A percentile compares a stretch with the other conserved stretches of the same genome.
Evolutionary conservation across 1,140 invertebrate species (phyloP).

Genomic region (Belonocnema kinseyi): DNA sequence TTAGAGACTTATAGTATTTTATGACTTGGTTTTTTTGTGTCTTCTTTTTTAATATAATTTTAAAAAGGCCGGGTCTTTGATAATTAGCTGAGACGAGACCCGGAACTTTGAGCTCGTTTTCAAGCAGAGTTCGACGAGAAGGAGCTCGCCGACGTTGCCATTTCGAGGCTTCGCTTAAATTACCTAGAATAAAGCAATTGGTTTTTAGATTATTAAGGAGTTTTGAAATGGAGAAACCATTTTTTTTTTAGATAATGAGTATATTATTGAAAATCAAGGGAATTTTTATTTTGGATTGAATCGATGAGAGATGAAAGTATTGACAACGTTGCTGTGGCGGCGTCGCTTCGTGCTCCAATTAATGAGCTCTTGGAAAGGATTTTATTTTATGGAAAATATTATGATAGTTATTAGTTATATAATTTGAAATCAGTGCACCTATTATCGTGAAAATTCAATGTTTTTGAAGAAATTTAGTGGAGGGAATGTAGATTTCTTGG

Average conservation of each 20-base stretch:
- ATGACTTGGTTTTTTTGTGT: slow-evolving; percentile 18
- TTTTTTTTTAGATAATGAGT: neutral
- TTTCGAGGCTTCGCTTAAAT: neutral
- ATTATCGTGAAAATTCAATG: too few relatives aligned
- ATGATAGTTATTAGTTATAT: neutral
- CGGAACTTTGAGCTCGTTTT: slow-evolving; percentile 31
- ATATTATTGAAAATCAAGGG: neutral
- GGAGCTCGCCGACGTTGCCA: slow-evolving; percentile 22
- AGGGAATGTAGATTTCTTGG: too few relatives aligned
- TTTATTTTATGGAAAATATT: slow-evolving; percentile 1
- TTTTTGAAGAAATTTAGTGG: too few relatives aligned
- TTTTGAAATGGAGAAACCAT: neutral
- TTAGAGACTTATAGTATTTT: neutral
- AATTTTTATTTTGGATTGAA: neutral
- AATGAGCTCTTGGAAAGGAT: neutral
- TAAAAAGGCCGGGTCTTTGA: slow-evolving; percentile 15
- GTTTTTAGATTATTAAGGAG: neutral
- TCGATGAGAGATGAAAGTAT: slow-evolving; percentile 12
- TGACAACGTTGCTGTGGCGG: slow-evolving; percentile 21
- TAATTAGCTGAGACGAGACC: slow-evolving; percentile 23
- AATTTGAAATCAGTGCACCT: neutral
- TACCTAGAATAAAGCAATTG: neutral
- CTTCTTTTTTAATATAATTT: neutral
- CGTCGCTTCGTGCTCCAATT: slow-evolving; percentile 24
- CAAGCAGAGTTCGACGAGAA: slow-evolving; percentile 2